A percentile compares a stretch with the other conserved stretches of the same genome.
Evolutionary conservation across 1,140 invertebrate genomes (phyloP).

Genomic region (Euura saliciscinereae): DNA sequence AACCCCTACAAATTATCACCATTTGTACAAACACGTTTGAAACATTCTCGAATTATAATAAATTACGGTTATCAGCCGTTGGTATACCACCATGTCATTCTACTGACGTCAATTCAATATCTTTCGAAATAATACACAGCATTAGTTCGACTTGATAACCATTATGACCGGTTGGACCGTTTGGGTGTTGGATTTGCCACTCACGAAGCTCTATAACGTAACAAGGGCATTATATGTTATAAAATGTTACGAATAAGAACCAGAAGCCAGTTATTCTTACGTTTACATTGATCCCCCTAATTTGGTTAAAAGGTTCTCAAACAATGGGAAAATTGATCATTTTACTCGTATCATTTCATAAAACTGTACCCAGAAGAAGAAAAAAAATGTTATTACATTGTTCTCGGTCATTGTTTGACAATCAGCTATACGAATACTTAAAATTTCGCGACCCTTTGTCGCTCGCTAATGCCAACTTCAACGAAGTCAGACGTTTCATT

Average conservation of each 20-base stretch:
- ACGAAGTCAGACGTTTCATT: too few species aligned
- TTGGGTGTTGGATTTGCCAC: not conserved
- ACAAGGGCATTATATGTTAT: not conserved
- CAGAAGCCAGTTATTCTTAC: not conserved
- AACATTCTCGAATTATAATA: not conserved
- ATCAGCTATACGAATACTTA: not conserved
- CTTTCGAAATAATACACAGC: not conserved
- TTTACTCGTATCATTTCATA: not conserved
- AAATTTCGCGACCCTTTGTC: too few species aligned
- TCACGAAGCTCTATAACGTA: not conserved
- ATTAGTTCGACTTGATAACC: not conserved
- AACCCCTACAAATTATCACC: too few species aligned
- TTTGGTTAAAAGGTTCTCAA: too few species aligned
- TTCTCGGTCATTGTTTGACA: not conserved
- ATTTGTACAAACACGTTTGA: too few species aligned
- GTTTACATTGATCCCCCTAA: too few species aligned
- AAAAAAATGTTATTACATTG: too few species aligned
- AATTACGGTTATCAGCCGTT: slow-evolving; percentile 6
- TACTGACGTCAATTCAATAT: slow-evolving; percentile 10
- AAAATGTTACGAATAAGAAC: not conserved
- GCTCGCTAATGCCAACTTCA: too few species aligned
- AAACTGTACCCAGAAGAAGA: not conserved
- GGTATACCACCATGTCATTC: slow-evolving; percentile 7
- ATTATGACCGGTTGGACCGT: not conserved
- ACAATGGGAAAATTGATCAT: too few species aligned